Evolutionary conservation across 1,140 invertebrate genomes (phyloP), one percentile per base, ranked within the genome.

Genomic region (Meloidogyne floridensis): DNA sequence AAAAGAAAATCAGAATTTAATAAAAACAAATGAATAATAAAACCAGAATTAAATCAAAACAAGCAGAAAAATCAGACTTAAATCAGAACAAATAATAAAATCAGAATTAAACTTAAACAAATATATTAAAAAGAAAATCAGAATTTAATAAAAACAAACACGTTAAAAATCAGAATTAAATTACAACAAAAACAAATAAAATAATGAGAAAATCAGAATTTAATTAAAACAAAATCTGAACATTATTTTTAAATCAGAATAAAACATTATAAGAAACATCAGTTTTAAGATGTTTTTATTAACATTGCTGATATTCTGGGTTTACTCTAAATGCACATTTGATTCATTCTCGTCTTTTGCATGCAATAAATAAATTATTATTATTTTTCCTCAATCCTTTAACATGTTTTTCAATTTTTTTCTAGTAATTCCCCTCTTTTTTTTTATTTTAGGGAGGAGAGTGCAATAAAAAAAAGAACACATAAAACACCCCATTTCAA

Each of bases 401-500:
- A 65, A 65, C 59, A 18, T 65, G 59, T 65, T 65, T 65, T 65
- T 65, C 10, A 65, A 11, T 65, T 15, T 59, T 59, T 59, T 65
- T 15, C 47, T 47, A 47, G 47, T 47, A 47, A 47, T 47, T 47
- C 47, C 47, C 47, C 47, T 47, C 15, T 15, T 59, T 59, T 59
- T 59, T 3, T 59, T 65, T 65, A n/a, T n/a, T n/a, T 59, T 59
- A 59, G 13, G 13, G 6, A 56, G 13, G 15, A 65, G n/a, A 65
- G 59, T 65, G n/a, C 59, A 65, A 6, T 15, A 32, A 32, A 32
- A 32, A n/a, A 32, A 32, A 65, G 10, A 65, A 65, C 59, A 65
- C 59, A 65, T 65, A 65, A 65, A 65, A 18, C 59, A 65, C 59
- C 59, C 59, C n/a, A n/a, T 65, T 65, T 65, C n/a, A 65, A 65